A percentile compares a stretch with the other conserved stretches of the same genome.
Conservation (phyloP, 2,797 vertebrate genomes). For the Tragelaphus eurycerus region DNA sequence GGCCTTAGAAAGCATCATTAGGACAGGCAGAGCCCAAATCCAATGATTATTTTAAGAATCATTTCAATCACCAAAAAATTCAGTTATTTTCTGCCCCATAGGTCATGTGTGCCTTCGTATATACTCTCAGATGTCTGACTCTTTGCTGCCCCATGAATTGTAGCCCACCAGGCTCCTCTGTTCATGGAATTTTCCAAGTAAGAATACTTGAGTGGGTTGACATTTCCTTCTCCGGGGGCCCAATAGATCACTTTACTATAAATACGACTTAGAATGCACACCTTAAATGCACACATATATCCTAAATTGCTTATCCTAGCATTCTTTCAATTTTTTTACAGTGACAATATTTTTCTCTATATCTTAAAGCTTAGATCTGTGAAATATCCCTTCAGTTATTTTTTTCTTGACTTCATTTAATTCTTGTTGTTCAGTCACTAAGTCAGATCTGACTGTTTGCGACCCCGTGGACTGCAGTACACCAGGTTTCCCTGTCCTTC, state of each 20-base stretch:
- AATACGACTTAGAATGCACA: background rate
- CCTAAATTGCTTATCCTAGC: background rate
- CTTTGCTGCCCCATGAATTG: background rate
- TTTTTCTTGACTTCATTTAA: background rate
- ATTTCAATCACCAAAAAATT: background rate
- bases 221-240: background rate
- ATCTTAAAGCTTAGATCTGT: background rate
- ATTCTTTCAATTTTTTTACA: background rate
- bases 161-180: background rate
- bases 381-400: background rate
- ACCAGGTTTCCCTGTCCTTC: background rate
- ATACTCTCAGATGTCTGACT: background rate
- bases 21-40: background rate
- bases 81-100: background rate
- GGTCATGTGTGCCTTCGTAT: accelerated
- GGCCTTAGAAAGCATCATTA: too few relatives aligned
- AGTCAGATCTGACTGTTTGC: background rate
- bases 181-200: background rate
- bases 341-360: background rate
- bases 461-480: background rate
- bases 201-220: background rate
- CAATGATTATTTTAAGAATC: background rate
- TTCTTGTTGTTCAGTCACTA: background rate
- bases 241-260: background rate
- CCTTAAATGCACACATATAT: too few relatives aligned